Evolutionary conservation across 2,888 invertebrate genomes (phyloP).

Genomic region (Mythimna loreyi): DNA sequence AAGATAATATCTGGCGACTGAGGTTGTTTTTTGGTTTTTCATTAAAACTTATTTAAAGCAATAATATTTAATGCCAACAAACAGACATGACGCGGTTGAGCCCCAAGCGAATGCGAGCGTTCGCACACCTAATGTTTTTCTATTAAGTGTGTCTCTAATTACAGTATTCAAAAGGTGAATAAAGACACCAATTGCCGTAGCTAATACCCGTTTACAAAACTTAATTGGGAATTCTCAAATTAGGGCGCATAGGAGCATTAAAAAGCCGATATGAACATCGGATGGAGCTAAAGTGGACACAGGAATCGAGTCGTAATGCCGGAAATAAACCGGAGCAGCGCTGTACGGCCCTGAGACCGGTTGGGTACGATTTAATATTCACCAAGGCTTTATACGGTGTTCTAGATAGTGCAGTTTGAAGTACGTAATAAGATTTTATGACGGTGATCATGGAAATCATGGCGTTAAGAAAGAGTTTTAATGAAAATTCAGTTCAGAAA

Average conservation of each 20-base stretch:
- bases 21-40: too few species aligned
- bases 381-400: conserved; percentile 11
- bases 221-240: conserved; percentile 17
- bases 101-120: too few species aligned
- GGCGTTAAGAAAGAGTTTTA: background rate
- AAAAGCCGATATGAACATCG: conserved; percentile 36
- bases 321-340: conserved; percentile 56
- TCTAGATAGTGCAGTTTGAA: conserved; percentile 5
- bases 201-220: conserved; percentile 13
- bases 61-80: too few species aligned
- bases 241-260: conserved; percentile 14
- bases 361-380: conserved; percentile 19
- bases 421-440: conserved; percentile 14
- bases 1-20: too few species aligned
- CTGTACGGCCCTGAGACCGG: conserved; percentile 24
- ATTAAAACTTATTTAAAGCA: too few species aligned
- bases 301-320: conserved; percentile 54
- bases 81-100: too few species aligned
- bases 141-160: too few species aligned
- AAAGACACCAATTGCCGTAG: conserved; percentile 6
- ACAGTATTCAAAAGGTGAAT: background rate
- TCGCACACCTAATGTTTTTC: too few species aligned
- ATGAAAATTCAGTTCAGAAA: too few species aligned
- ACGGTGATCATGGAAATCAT: background rate
- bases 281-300: conserved; percentile 46